phyloP scores from a whole-genome alignment of 1,140 invertebrate species.

The Drosophila malerkotliana region DNA sequence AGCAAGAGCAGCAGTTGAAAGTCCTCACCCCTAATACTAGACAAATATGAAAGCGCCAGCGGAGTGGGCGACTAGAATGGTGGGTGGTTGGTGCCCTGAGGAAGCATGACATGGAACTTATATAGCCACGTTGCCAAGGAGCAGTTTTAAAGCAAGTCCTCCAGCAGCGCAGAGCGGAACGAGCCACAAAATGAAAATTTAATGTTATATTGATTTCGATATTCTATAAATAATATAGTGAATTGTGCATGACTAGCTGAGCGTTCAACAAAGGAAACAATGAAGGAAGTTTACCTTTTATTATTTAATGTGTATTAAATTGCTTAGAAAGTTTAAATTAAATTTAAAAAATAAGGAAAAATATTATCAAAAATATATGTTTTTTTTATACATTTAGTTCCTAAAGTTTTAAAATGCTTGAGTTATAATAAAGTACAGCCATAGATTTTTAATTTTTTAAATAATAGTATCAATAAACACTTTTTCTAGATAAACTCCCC shows the following conservation, averaged over 20 bases:
- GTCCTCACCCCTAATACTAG: conserved; percentile 54
- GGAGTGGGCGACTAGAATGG: background rate
- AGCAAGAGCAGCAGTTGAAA: conserved; percentile 54
- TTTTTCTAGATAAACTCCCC: background rate
- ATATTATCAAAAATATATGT: background rate
- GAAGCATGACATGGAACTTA: conserved; percentile 57
- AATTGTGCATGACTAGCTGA: conserved; percentile 2
- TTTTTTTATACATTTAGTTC: no score
- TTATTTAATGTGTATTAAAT: background rate
- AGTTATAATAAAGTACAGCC: no score
- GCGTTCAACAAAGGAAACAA: background rate
- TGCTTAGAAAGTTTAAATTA: background rate
- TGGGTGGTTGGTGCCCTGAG: background rate
- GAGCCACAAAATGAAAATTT: conserved; percentile 33
- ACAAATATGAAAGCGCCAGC: conserved; percentile 53
- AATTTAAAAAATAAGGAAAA: background rate
- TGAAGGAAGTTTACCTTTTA: background rate
- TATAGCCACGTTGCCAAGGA: conserved; percentile 25
- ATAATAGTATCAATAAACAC: background rate
- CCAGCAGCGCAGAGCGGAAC: conserved; percentile 42
- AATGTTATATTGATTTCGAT: conserved; percentile 45
- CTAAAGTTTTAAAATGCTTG: no score
- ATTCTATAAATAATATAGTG: conserved; percentile 38
- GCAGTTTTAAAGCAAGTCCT: conserved; percentile 57
- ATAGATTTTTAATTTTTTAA: no score